Evolutionary conservation across 2,888 invertebrate species (phyloP).

Genomic region (Abrostola tripartita): DNA sequence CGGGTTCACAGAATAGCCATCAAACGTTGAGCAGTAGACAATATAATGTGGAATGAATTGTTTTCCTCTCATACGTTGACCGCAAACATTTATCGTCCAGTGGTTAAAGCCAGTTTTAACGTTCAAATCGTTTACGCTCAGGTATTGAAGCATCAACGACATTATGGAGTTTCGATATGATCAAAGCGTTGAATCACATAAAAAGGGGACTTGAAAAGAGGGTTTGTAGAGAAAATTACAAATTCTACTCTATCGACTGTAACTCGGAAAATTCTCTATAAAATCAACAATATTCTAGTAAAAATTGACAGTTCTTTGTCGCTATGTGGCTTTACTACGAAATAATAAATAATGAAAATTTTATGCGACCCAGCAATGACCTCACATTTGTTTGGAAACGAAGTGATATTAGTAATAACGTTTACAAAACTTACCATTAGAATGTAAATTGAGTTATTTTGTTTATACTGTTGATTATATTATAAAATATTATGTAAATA

Average conservation of each 20-base stretch:
- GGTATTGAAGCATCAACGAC: background rate
- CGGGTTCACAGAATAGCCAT: slow-evolving; percentile 38
- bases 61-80: slow-evolving; percentile 43
- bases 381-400: slow-evolving; percentile 43
- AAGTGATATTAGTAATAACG: slow-evolving; percentile 33
- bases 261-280: no score
- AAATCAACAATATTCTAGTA: background rate
- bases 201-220: no score
- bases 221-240: no score
- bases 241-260: no score
- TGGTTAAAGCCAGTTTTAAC: slow-evolving; percentile 39
- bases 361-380: slow-evolving; percentile 42
- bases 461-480: slow-evolving; percentile 28
- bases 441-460: slow-evolving; percentile 44
- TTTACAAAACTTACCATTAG: slow-evolving; percentile 33
- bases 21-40: slow-evolving; percentile 33
- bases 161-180: background rate
- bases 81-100: slow-evolving; percentile 49
- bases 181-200: no score
- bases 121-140: background rate
- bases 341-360: slow-evolving; percentile 46
- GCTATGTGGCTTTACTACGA: slow-evolving; percentile 22
- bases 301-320: slow-evolving; percentile 16
- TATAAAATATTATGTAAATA: slow-evolving; percentile 37
- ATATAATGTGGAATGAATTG: slow-evolving; percentile 55